Evolutionary conservation across 2,888 invertebrate species (phyloP), one percentile per base, ranked within the genome.

Genomic region (Taphrorychus bicolor): DNA sequence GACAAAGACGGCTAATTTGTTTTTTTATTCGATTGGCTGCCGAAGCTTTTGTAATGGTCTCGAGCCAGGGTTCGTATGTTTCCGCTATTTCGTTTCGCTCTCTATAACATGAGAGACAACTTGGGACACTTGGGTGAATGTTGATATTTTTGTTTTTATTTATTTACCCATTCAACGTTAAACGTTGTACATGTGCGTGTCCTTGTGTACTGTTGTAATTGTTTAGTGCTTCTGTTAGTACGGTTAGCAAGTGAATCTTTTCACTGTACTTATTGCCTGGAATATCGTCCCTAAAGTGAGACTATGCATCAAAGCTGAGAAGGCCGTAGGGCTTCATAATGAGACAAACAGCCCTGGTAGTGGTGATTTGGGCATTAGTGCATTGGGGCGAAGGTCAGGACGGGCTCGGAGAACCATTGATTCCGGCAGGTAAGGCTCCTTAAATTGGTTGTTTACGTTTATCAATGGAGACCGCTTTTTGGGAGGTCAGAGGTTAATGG

Each of bases 391-490:
- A 1, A 17, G 18, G 2, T 14, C 45, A 11, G 3, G 45, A 3
- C 4, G 45, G 3, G 14, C 18, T 3, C 14, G 7, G 45, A n/a
- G 45, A 45, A 1, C 14, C 42, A 49, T 54, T 42, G 16, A 41
- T 58, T 58, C 52, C 64, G 23, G 24, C 58, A 64, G 58, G 64
- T 64, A 58, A 64, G 52, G 51, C 41, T 24, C 41, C n/a, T n/a
- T n/a, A n/a, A n/a, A n/a, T 51, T 41, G 4, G 18, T 57, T 32
- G 58, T 24, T 42, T 42, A 49, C 41, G 32, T 21, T 42, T 40
- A 17, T 52, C 18, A 14, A n/a, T n/a, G 3, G 14, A 19, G 5
- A n/a, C 3, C 23, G 21, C 7, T 54, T 4, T 23, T 32, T 16
- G 5, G 17, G 3, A 7, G 9, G 19, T 21, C 22, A 32, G 53